Evolutionary conservation across 2,888 invertebrate species (phyloP).

Genomic region (Agonopterix heracliana): DNA sequence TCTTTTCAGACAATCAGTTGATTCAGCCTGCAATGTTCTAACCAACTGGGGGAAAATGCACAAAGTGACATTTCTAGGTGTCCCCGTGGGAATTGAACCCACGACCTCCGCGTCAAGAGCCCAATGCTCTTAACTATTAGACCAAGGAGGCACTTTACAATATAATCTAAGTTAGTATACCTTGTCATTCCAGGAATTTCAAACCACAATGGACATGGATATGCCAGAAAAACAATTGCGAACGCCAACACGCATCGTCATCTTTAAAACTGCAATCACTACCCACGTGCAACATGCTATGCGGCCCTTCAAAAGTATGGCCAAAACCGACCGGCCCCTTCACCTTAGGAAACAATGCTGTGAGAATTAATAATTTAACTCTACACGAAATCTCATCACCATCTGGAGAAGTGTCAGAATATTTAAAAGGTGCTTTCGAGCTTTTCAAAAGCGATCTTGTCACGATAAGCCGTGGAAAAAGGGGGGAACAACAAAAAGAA

Average conservation of each 20-base stretch:
- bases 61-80: no score
- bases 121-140: no score
- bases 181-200: neutral
- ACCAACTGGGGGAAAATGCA: no score
- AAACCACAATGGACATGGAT: constrained; percentile 85
- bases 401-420: constrained; percentile 46
- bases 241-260: constrained; percentile 66
- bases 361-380: constrained; percentile 74
- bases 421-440: constrained; percentile 67
- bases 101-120: no score
- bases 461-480: constrained; percentile 47
- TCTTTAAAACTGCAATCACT: constrained; percentile 72
- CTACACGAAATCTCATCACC: constrained; percentile 57
- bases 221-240: constrained; percentile 82
- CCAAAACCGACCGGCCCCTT: constrained; percentile 86
- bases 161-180: no score
- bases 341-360: constrained; percentile 78
- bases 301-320: constrained; percentile 83
- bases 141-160: no score
- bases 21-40: no score
- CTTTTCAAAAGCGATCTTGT: constrained; percentile 67
- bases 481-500: neutral
- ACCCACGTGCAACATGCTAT: constrained; percentile 87
- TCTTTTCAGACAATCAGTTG: no score
- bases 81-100: no score